Evolutionary conservation across 2,888 invertebrate genomes (phyloP).

Genomic region (Embidobia sp.): DNA sequence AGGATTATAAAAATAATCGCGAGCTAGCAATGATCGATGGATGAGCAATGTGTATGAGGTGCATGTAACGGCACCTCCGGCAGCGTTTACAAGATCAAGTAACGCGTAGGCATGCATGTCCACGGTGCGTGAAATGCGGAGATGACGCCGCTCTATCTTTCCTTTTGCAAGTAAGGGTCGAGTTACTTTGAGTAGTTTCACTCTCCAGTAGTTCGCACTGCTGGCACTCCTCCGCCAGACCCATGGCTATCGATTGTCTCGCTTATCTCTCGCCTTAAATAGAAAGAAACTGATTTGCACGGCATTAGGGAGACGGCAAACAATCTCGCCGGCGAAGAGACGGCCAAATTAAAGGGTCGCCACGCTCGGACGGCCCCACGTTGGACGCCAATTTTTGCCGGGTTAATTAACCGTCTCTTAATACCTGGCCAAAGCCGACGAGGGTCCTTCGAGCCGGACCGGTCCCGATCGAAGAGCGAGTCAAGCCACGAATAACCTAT

Average conservation of each 20-base stretch:
- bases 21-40: conserved; percentile 26
- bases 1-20: conserved; percentile 45
- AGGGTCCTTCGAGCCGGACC: too few relatives aligned
- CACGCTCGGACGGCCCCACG: conserved; percentile 1
- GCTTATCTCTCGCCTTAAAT: conserved; percentile 41
- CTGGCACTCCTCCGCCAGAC: conserved; percentile 53
- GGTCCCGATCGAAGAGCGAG: too few relatives aligned
- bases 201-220: conserved; percentile 78
- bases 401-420: conserved; percentile 10
- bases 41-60: conserved; percentile 39
- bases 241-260: conserved; percentile 43
- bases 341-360: conserved; percentile 30
- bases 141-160: conserved; percentile 62
- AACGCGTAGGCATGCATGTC: conserved; percentile 46
- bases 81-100: conserved; percentile 46
- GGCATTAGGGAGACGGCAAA: conserved; percentile 27
- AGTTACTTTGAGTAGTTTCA: conserved; percentile 81
- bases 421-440: neutral
- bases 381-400: conserved; percentile 37
- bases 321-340: conserved; percentile 20
- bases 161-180: conserved; percentile 71
- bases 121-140: conserved; percentile 62
- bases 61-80: conserved; percentile 35
- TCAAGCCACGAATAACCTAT: too few relatives aligned
- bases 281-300: conserved; percentile 54